A percentile compares a stretch with the other conserved stretches of the same genome.
These are phyloP conservation scores for Cryptus viduatorius DNA, from an alignment of 2,888 invertebrate genomes.

Conservation along the genomic window DNA sequence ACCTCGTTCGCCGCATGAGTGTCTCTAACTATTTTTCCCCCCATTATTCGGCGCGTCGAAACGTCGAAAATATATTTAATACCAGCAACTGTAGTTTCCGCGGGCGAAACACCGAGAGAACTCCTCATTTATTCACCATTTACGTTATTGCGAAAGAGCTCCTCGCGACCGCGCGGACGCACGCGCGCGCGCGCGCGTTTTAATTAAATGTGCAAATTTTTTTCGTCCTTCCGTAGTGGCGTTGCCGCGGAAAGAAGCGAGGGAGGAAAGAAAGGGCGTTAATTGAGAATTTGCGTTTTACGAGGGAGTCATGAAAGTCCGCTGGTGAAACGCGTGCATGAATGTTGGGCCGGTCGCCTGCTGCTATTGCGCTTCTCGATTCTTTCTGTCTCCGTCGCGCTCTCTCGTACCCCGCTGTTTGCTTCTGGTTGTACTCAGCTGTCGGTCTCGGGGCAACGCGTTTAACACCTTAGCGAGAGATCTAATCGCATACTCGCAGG, in stretches of 20 bases:
- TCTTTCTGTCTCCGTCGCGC: slow-evolving; percentile 14
- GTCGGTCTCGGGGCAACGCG: slow-evolving; percentile 65
- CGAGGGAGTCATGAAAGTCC: slow-evolving; percentile 72
- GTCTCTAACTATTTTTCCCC: too few relatives aligned
- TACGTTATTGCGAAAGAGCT: slow-evolving; percentile 3
- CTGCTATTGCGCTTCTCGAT: slow-evolving; percentile 42
- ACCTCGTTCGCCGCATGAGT: neutral
- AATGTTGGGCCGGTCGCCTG: slow-evolving; percentile 44
- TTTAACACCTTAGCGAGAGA: slow-evolving; percentile 65
- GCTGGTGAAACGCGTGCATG: slow-evolving; percentile 49
- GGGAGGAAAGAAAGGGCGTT: slow-evolving; percentile 73
- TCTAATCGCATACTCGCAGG: slow-evolving; percentile 55
- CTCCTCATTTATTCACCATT: slow-evolving; percentile 1
- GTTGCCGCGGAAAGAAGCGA: neutral
- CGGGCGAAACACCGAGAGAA: neutral
- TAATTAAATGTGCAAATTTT: slow-evolving; percentile 63
- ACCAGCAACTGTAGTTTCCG: neutral
- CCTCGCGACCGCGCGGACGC: neutral
- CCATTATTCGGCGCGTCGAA: neutral
- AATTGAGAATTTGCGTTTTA: slow-evolving; percentile 82
- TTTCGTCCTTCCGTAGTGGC: slow-evolving; percentile 42
- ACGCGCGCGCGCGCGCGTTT: neutral
- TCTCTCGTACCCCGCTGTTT: slow-evolving; percentile 43
- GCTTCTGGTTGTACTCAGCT: slow-evolving; percentile 54
- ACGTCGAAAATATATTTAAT: neutral